Evolutionary conservation across 2,888 invertebrate genomes (phyloP), one percentile per base, ranked within the genome.

Genomic region (Drosophila niveifrons): DNA sequence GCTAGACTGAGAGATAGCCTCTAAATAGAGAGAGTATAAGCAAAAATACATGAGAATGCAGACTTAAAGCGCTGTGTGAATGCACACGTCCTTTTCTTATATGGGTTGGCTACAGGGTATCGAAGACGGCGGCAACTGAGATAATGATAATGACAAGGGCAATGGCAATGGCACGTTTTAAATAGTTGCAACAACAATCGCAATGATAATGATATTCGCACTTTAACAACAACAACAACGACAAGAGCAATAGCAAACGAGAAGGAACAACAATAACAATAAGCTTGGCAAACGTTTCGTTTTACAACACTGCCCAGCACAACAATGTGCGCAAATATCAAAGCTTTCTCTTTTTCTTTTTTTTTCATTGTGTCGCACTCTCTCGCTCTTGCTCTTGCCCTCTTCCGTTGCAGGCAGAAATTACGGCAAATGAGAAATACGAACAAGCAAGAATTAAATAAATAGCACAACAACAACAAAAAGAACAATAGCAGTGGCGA

Each of bases 391-490:
- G 13, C 15, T 41, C 13, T 15, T 15, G 39, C 39, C 55, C 23
- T 29, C 28, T 31, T 34, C 36, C 17, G 13, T 55, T 53, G 31
- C 44, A 34, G 57, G 61, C 71, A 51, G 63, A 81, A 83, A 80
- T 78, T 83, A 81, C 51, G 29, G 46, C 72, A 81, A 81, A 75
- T 77, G 66, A 63, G 69, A 72, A 79, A 53, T 58, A 56, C 56
- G 75, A 75, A 63, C 63, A 36, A 55, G 72, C 51, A 57, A 56
- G 77, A 83, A 83, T 83, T 81, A 75, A 83, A 78, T 83, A 83
- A 82, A 69, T 78, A 79, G 66, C 53, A 18, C 52, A 66, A 36
- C 65, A 79, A 41, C 13, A 67, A 53, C 34, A 53, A 39, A 36
- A 36, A 44, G 8, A 55, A 36, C 39, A 41, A 15, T 8, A 10